Evolutionary conservation across 2,113 vertebrate species (phyloP).

Genomic region (Plotosus lineatus): DNA sequence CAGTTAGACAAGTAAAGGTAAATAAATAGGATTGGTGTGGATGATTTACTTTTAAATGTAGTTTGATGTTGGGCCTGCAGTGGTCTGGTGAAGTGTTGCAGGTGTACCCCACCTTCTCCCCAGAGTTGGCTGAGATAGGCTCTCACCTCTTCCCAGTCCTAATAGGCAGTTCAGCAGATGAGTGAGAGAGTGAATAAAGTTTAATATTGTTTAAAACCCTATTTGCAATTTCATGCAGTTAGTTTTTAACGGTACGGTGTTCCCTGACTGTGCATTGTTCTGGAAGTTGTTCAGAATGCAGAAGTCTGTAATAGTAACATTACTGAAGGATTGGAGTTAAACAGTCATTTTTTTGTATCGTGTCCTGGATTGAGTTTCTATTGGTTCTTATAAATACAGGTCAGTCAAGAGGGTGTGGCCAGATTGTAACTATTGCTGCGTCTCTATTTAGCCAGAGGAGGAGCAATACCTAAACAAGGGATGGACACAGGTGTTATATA

Average conservation of each 20-base stretch:
- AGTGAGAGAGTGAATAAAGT: too few species aligned
- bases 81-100: too few species aligned
- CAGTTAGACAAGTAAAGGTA: not conserved
- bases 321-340: not conserved
- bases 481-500: constrained; percentile 55
- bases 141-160: too few species aligned
- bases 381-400: constrained; percentile 16
- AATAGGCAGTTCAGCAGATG: too few species aligned
- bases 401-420: constrained; percentile 38
- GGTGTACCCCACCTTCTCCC: too few species aligned
- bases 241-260: too few species aligned
- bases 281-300: not conserved
- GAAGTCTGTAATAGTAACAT: too few species aligned
- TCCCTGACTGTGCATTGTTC: not conserved
- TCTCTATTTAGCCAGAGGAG: constrained; percentile 36
- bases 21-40: not conserved
- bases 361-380: not conserved
- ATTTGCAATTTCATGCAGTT: too few species aligned
- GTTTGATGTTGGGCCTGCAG: not conserved
- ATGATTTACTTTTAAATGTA: not conserved
- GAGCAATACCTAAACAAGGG: constrained; percentile 50
- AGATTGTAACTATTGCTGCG: constrained; percentile 4
- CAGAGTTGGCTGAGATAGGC: too few species aligned
- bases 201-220: too few species aligned
- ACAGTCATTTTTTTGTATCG: not conserved